These are phyloP conservation scores for Rhynchonycteris naso DNA, from an alignment of 2,797 vertebrate genomes.

Conservation along the genomic window DNA sequence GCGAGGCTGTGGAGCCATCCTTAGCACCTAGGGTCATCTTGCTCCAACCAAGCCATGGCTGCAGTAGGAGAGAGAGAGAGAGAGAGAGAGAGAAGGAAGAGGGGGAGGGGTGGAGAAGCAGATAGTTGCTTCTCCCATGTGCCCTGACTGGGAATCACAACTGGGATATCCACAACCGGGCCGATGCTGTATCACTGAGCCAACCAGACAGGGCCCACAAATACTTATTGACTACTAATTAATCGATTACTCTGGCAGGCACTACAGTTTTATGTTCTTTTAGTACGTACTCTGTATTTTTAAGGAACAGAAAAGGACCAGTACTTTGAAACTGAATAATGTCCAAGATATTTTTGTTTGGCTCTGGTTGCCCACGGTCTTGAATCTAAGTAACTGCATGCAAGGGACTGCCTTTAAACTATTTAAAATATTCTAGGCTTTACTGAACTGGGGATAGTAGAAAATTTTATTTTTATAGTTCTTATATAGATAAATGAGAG, in stretches of 20 bases:
- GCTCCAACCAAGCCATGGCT: too few relatives aligned
- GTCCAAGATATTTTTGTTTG: constrained; percentile 37
- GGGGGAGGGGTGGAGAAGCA: too few relatives aligned
- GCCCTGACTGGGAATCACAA: too few relatives aligned
- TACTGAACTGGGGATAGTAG: neutral
- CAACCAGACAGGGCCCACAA: neutral
- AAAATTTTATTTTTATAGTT: constrained; percentile 43
- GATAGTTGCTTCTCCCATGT: too few relatives aligned
- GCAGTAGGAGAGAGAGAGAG: too few relatives aligned
- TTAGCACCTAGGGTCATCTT: too few relatives aligned
- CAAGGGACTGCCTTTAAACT: constrained; percentile 2
- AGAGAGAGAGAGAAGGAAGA: too few relatives aligned
- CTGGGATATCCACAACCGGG: too few relatives aligned
- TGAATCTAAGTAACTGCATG: neutral
- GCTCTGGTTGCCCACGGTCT: constrained; percentile 44
- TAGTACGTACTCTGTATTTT: constrained; percentile 15
- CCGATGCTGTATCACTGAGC: too few relatives aligned
- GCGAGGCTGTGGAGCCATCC: too few relatives aligned
- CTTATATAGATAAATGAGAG: neutral
- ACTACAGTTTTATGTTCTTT: constrained; percentile 35
- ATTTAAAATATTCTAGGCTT: constrained; percentile 40
- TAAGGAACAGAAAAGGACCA: constrained; percentile 16
- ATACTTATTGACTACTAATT: constrained; percentile 26
- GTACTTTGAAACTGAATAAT: constrained; percentile 34
- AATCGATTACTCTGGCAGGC: neutral